Evolutionary conservation across 2,797 vertebrate genomes (phyloP).

Genomic region (Macrochelys suwanniensis): DNA sequence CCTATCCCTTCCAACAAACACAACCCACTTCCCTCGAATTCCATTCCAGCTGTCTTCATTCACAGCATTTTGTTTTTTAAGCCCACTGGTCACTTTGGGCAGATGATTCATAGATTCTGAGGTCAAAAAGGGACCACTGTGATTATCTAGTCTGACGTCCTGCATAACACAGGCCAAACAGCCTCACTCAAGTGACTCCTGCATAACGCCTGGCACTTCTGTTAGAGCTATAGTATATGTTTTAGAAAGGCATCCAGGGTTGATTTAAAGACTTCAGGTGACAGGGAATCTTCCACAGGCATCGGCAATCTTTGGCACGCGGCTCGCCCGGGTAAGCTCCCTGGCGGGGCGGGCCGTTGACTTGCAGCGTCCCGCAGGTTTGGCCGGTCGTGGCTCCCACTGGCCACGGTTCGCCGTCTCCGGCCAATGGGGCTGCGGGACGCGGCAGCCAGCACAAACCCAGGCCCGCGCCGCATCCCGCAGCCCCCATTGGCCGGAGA

Average conservation of each 20-base stretch:
- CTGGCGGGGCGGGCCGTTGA: too few species aligned
- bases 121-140: not conserved
- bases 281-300: not conserved
- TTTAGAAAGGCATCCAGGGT: not conserved
- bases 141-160: not conserved
- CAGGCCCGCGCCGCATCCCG: too few species aligned
- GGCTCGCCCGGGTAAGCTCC: too few species aligned
- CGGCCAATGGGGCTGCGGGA: too few species aligned
- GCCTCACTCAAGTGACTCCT: not conserved
- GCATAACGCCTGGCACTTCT: not conserved
- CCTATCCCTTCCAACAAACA: not conserved
- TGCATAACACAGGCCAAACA: not conserved
- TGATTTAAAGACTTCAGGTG: not conserved
- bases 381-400: too few species aligned
- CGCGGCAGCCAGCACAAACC: too few species aligned
- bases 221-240: not conserved
- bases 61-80: not conserved
- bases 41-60: not conserved
- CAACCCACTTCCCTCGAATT: not conserved
- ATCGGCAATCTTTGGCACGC: too few species aligned
- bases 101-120: not conserved
- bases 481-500: too few species aligned
- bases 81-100: not conserved
- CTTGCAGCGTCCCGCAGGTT: too few species aligned
- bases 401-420: too few species aligned